These are phyloP conservation scores for Nibea coibor DNA, from an alignment of 2,113 vertebrate genomes.

Conservation along the genomic window DNA sequence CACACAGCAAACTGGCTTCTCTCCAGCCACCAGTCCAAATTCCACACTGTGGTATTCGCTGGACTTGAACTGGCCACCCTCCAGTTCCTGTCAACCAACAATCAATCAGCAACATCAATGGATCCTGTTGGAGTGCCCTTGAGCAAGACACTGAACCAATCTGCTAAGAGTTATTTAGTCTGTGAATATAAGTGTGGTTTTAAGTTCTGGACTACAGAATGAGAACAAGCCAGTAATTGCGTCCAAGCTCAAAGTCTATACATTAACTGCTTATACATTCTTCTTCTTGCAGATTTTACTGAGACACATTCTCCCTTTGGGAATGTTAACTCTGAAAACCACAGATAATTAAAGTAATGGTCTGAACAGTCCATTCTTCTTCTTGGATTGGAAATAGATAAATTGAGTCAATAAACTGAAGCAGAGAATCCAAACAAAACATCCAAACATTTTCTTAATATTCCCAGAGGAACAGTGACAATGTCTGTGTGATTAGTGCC, in stretches of 20 bases:
- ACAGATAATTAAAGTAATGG: conserved; percentile 7
- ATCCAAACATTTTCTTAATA: conserved; percentile 24
- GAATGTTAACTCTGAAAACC: conserved; percentile 29
- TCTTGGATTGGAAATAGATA: conserved; percentile 11
- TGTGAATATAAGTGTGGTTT: conserved; percentile 11
- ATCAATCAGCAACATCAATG: no score
- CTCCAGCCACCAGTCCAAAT: no score
- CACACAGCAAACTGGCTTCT: no score
- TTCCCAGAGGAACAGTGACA: conserved; percentile 22
- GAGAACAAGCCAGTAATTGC: conserved; percentile 37
- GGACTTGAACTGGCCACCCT: no score
- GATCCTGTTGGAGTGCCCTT: not conserved
- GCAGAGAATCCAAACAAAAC: conserved; percentile 14
- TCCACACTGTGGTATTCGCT: no score
- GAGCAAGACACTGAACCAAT: not conserved
- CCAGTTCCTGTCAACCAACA: no score
- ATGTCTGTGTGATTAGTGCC: conserved; percentile 24
- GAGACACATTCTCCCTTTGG: conserved; percentile 20
- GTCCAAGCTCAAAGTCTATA: not conserved
- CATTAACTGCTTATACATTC: not conserved
- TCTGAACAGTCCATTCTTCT: not conserved
- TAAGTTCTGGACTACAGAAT: not conserved
- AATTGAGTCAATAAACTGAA: not conserved
- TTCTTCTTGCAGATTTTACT: conserved; percentile 4
- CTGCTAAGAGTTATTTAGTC: conserved; percentile 4